Evolutionary conservation across 1,140 invertebrate species (phyloP).

Genomic region (Eriosoma lanigerum): DNA sequence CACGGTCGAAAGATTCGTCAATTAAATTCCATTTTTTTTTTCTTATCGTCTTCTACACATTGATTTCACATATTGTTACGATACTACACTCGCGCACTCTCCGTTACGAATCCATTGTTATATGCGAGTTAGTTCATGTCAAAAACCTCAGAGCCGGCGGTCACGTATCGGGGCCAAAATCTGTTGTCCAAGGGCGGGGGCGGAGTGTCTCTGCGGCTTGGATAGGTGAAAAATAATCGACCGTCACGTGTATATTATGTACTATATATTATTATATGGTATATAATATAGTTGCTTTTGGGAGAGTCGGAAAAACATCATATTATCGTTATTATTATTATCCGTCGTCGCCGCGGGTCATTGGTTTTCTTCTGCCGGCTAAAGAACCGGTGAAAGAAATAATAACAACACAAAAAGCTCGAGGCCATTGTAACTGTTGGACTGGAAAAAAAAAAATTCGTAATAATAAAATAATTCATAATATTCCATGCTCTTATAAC

Average conservation of each 20-base stretch:
- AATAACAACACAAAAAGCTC: slow-evolving; percentile 23
- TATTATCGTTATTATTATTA: slow-evolving; percentile 34
- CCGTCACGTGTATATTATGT: slow-evolving; percentile 29
- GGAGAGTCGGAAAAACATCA: slow-evolving; percentile 33
- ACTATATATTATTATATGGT: no score
- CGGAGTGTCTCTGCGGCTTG: not conserved
- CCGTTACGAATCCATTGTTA: slow-evolving; percentile 24
- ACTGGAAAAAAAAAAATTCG: slow-evolving; percentile 31
- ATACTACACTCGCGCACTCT: not conserved
- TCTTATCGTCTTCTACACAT: not conserved
- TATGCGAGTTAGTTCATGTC: not conserved
- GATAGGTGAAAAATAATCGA: slow-evolving; percentile 50
- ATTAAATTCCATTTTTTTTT: slow-evolving; percentile 9
- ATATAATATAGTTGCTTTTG: no score
- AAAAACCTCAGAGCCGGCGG: slow-evolving; percentile 37
- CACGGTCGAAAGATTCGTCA: slow-evolving; percentile 21
- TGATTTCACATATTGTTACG: not conserved
- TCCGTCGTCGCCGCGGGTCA: slow-evolving; percentile 46
- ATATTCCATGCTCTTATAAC: slow-evolving; percentile 41
- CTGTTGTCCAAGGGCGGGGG: slow-evolving; percentile 3
- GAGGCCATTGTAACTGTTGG: slow-evolving; percentile 47
- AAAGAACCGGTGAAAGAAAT: slow-evolving; percentile 18
- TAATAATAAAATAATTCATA: slow-evolving; percentile 30
- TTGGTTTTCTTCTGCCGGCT: slow-evolving; percentile 43
- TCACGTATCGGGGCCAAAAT: slow-evolving; percentile 48